Percentiles rank a stretch among this genome's conserved stretches.
phyloP scores from a whole-genome alignment of 1,140 invertebrate species.

The Whitmania pigra region DNA sequence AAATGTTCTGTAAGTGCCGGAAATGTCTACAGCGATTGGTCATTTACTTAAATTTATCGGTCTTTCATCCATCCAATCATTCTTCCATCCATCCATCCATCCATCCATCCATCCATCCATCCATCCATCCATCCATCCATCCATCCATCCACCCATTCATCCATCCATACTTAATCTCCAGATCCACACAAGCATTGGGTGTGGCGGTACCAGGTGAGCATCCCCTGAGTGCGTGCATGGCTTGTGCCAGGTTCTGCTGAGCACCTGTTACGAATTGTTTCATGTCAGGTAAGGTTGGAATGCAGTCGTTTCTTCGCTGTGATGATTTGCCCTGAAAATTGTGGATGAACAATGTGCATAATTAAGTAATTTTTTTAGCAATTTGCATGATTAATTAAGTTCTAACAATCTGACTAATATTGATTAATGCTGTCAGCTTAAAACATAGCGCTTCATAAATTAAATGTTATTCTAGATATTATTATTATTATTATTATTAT shows the following conservation, averaged over 20 bases:
- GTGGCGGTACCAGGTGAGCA: neutral
- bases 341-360: too few relatives aligned
- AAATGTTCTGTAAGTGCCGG: neutral
- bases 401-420: too few relatives aligned
- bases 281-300: neutral
- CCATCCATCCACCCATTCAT: neutral
- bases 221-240: neutral
- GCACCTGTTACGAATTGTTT: neutral
- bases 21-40: neutral
- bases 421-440: too few relatives aligned
- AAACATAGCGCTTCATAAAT: too few relatives aligned
- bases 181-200: neutral
- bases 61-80: neutral
- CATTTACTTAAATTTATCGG: too few relatives aligned
- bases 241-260: conserved; percentile 1
- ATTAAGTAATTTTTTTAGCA: too few relatives aligned
- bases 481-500: too few relatives aligned
- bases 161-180: neutral
- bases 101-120: too few relatives aligned
- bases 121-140: too few relatives aligned
- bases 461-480: too few relatives aligned
- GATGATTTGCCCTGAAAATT: too few relatives aligned
- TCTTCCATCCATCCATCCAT: neutral
- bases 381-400: too few relatives aligned
- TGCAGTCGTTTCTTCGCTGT: neutral